A percentile compares a stretch with the other conserved stretches of the same genome.
Evolutionary conservation across 1,140 invertebrate genomes (phyloP).

Genomic region (Geopemphigus sp.): DNA sequence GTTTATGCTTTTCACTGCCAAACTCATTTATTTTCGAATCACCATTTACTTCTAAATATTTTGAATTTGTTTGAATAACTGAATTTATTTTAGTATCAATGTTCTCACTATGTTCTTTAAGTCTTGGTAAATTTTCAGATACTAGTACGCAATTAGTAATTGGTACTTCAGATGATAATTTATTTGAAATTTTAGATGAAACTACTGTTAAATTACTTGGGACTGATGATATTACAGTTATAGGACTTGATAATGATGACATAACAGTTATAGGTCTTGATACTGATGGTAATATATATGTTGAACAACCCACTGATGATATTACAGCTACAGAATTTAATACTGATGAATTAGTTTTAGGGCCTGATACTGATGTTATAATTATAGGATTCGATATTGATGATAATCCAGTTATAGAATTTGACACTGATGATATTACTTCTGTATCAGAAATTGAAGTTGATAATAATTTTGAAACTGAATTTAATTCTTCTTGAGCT

Average conservation of each 20-base stretch:
- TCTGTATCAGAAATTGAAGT: neutral
- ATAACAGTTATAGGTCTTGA: neutral
- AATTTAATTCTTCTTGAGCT: neutral
- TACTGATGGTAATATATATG: neutral
- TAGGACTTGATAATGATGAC: neutral
- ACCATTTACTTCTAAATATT: neutral
- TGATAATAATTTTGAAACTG: neutral
- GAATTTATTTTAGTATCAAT: neutral
- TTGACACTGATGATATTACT: slow-evolving; percentile 2
- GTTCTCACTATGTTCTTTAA: neutral
- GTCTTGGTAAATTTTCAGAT: neutral
- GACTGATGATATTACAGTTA: neutral
- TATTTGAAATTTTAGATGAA: neutral
- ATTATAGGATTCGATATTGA: neutral
- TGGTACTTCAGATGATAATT: neutral
- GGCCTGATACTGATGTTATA: neutral
- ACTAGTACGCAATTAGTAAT: neutral
- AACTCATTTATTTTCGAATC: neutral
- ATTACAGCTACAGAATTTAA: neutral
- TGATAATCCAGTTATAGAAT: neutral
- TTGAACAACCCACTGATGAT: neutral
- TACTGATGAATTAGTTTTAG: neutral
- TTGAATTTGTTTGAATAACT: neutral
- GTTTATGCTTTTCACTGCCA: neutral
- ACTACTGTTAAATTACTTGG: neutral